Percentiles rank a stretch among this genome's conserved stretches.
These are phyloP conservation scores for Anabas testudineus DNA, from an alignment of 2,797 vertebrate genomes.

Conservation along the genomic window DNA sequence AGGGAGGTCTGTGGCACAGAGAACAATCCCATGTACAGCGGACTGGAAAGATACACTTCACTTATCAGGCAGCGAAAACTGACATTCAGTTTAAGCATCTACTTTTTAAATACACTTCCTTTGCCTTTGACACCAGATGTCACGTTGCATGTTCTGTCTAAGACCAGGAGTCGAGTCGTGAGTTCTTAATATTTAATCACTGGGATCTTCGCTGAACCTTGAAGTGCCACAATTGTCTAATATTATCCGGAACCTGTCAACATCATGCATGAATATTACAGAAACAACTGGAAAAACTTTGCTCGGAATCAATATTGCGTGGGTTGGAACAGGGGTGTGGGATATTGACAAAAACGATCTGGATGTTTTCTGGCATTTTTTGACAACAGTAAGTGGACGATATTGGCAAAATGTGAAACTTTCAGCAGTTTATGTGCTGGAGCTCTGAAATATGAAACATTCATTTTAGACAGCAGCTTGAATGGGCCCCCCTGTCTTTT, in stretches of 20 bases:
- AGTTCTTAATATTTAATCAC: background rate
- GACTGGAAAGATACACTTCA: constrained; percentile 16
- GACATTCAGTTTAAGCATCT: background rate
- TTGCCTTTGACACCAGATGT: background rate
- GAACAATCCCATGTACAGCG: constrained; percentile 20
- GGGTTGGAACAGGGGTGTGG: too few relatives aligned
- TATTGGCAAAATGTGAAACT: too few relatives aligned
- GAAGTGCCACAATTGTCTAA: background rate
- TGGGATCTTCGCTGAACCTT: background rate
- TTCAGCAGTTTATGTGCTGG: too few relatives aligned
- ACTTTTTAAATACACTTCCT: background rate
- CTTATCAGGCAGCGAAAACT: constrained; percentile 4
- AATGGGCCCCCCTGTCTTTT: too few relatives aligned
- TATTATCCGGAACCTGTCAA: background rate
- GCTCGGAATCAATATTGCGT: background rate
- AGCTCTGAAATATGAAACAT: too few relatives aligned
- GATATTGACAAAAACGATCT: too few relatives aligned
- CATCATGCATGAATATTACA: background rate
- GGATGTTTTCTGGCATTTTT: too few relatives aligned
- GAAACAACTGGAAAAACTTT: background rate
- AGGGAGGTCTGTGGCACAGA: constrained; percentile 43
- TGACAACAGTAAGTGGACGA: too few relatives aligned
- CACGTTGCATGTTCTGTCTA: background rate
- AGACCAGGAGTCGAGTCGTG: background rate
- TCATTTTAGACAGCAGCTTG: too few relatives aligned